Evolutionary conservation across 2,113 vertebrate species (phyloP), one percentile per base, ranked within the genome.

Genomic region (Vidua chalybeata): DNA sequence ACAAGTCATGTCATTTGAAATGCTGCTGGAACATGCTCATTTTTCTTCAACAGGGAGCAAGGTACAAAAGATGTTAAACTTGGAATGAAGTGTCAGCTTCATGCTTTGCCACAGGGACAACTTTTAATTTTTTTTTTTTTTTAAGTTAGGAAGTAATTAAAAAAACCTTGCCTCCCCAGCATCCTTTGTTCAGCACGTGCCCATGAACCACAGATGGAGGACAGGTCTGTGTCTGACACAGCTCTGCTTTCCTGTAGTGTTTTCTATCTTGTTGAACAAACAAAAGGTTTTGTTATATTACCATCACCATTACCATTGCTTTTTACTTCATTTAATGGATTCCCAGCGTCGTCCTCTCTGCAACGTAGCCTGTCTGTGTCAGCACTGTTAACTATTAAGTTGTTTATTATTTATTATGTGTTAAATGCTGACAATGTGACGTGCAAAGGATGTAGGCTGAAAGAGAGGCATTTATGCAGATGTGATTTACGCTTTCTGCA

Each of bases 371-470:
- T 89, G 31, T 69, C 59, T 55, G 41, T 90, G 75, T 84, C 94
- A 93, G 79, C 79, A 68, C 72, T 89, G 68, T 78, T 77, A 95
- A 90, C 51, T 75, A 37, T 89, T 91, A 64, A 43, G 26, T 66
- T 94, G 78, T 88, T 93, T 93, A 61, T 89, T 93, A 93, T 93
- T 94, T 93, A 83, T 92, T 92, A 69, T 54, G 69, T 89, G 72
- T 62, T 96, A 94, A 95, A 76, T 78, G 71, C 71, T 93, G 58
- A 85, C 89, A 96, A 85, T 89, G n/a, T 95, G 94, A 79, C 0
- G 5, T 6, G 9, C 30, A 87, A 91, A 80, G 73, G 72, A 91
- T 52, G 61, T 49, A 87, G 63, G 62, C 80, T 96, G 89, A 93
- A 85, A 77, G 66, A 77, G 73, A 95, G 17, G 37, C 71, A 41